Base-by-base conservation (phyloP, 2,113 vertebrate species). In the Micronycteris hirsuta region DNA sequence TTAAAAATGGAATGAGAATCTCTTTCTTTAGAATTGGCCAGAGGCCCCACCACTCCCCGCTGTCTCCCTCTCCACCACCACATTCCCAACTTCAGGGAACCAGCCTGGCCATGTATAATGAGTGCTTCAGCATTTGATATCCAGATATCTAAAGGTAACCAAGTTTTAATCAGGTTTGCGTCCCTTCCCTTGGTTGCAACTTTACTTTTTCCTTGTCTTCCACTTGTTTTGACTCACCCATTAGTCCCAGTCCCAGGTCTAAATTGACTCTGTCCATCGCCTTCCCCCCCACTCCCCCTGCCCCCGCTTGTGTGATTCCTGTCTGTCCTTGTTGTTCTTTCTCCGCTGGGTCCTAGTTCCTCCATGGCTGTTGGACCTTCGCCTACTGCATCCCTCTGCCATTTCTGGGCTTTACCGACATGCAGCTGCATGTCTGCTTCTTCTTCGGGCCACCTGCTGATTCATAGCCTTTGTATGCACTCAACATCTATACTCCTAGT, bases 351-450 rank as follows among this genome's bases (percentile, higher is more conserved):
- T 68, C 49, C 7, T 74, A 4, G 17, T 68, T 89, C 54, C 36
- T 61, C 11, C 7, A 0, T 33, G 63, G 16, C 47, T 47, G 0
- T 67, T 0, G 0, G 10, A 43, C 41, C 1, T 65, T 76, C 45
- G 49, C 16, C 65, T 73, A 2, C 12, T n/a, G 13, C 7, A 47
- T 24, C 20, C 24, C 20, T 1, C 38, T 63, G 36, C 12, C 6
- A 41, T 26, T 68, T 52, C 71, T 54, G 20, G 7, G 19, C 49
- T n/a, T 43, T 45, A 45, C 5, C 1, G 33, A n/a, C n/a, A 0
- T 47, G 36, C 5, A 45, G 54, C n/a, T 7, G 0, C 1, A 0
- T 17, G n/a, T 9, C n/a, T 19, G 0, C 33, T 52, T 38, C 7
- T 28, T 8, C 54, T 70, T 76, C 5, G 6, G 76, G 14, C 22